Percentiles rank a stretch among this genome's conserved stretches.
Conservation (phyloP, 2,888 invertebrate genomes). For the Erynnis tages region DNA sequence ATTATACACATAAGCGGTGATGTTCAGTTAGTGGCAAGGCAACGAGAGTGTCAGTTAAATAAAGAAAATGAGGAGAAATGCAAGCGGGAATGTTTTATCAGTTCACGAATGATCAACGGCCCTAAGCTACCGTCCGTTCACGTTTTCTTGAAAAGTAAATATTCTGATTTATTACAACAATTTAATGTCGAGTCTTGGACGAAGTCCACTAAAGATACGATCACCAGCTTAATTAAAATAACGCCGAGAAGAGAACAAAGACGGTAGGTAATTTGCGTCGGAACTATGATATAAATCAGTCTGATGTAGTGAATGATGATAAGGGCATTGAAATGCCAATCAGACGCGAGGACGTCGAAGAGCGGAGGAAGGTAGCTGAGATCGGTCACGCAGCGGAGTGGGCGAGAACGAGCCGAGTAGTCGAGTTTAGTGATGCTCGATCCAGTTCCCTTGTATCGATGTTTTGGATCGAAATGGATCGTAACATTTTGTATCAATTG, state of each 20-base stretch:
- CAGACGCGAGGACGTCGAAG: slow-evolving; percentile 44
- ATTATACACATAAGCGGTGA: slow-evolving; percentile 72
- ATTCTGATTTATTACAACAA: not conserved
- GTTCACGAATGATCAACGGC: too few relatives aligned
- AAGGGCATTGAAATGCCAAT: slow-evolving; percentile 56
- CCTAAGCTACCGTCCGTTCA: too few relatives aligned
- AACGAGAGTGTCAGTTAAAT: slow-evolving; percentile 67
- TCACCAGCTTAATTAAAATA: slow-evolving; percentile 21
- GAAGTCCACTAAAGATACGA: slow-evolving; percentile 8
- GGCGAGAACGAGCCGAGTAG: slow-evolving; percentile 52
- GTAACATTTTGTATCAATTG: too few relatives aligned
- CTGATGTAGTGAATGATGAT: slow-evolving; percentile 44
- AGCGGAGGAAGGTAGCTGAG: slow-evolving; percentile 48
- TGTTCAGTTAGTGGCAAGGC: slow-evolving; percentile 80
- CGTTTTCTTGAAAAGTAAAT: too few relatives aligned
- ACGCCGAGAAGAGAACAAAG: slow-evolving; percentile 37
- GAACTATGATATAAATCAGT: slow-evolving; percentile 41
- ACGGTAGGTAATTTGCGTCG: slow-evolving; percentile 24
- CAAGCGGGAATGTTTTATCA: slow-evolving; percentile 74
- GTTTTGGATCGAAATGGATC: too few relatives aligned
- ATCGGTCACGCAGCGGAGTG: slow-evolving; percentile 53
- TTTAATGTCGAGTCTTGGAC: not conserved
- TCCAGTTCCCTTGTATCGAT: too few relatives aligned
- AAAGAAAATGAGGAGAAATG: slow-evolving; percentile 41
- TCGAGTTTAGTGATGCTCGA: too few relatives aligned